These are phyloP conservation scores for Peromyscus polionotus DNA, from an alignment of 2,113 vertebrate species.

Conservation along the genomic window DNA sequence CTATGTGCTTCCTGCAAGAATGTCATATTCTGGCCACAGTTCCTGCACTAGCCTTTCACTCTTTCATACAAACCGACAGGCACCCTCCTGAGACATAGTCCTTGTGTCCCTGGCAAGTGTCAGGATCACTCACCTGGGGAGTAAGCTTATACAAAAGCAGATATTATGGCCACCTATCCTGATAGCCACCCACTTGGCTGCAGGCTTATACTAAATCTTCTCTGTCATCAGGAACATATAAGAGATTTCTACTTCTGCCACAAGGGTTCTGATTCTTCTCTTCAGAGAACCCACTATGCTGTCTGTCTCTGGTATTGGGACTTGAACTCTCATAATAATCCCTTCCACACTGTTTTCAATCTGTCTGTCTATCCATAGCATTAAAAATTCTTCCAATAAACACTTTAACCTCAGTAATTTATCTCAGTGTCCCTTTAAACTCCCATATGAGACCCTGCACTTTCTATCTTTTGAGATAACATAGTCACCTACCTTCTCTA, in stretches of 20 bases:
- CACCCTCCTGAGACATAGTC: too few species aligned
- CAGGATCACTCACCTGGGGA: not conserved
- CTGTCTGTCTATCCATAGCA: not conserved
- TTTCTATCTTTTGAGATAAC: not conserved
- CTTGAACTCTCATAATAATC: not conserved
- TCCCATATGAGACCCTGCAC: not conserved
- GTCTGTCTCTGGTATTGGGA: not conserved
- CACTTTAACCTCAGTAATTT: not conserved
- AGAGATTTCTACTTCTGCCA: not conserved
- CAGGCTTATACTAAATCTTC: not conserved
- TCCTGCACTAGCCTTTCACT: not conserved
- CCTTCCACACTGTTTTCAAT: not conserved
- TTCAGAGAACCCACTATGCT: not conserved
- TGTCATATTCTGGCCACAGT: not conserved
- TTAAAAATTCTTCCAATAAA: not conserved
- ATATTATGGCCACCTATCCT: not conserved
- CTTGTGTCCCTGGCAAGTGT: not conserved
- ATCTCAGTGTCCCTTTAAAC: not conserved
- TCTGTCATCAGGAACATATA: not conserved
- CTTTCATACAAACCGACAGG: not conserved
- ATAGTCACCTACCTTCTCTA: not conserved
- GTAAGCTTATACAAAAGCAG: not conserved
- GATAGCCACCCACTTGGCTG: not conserved
- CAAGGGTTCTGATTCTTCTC: not conserved
- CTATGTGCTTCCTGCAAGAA: not conserved